Evolutionary conservation across 2,888 invertebrate species (phyloP), one percentile per base, ranked within the genome.

Genomic region (Dryadula phaetusa): DNA sequence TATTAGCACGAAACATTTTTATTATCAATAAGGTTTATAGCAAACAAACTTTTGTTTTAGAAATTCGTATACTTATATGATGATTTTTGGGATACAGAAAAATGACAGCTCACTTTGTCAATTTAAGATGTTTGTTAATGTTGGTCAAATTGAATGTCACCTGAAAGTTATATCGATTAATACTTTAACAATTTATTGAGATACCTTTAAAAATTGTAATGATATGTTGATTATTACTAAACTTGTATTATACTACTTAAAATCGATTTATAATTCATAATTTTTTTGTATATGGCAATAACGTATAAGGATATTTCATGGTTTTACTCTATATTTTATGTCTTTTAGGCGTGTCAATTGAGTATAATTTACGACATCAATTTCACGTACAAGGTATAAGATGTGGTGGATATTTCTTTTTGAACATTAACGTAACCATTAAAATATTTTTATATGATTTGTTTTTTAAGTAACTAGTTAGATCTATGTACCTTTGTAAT

Each of bases 1-100:
- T 93, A 77, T 92, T 91, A 72, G 93, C 90, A 76, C 93, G 91
- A 85, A 95, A 95, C 95, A 95, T 95, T 77, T 88, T 94, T 82
- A 77, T 76, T 71, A 79, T 76, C 74, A 77, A 72, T 40, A 62
- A 66, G 34, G 70, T 74, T 69, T 70, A 67, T 65, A 77, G 75
- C 76, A 79, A 76, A 79, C 79, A 80, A 82, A 80, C 75, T 86
- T 84, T 83, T 86, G 82, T 87, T 86, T 84, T 85, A 83, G 77
- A 86, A 87, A 89, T 88, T 86, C 85, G 85, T 87, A 85, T 83
- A 78, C 79, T 81, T 56, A 10, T 54, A 87, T 84, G 75, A 76
- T 49, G 49, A 52, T 32, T 74, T 86, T 85, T 82, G 75, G 81
- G 82, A 80, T 78, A 82, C 80, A 87, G 85, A 87, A 86, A 86